Evolutionary conservation across 1,140 invertebrate genomes (phyloP), one percentile per base, ranked within the genome.

Genomic region (Mizuhopecten yessoensis): DNA sequence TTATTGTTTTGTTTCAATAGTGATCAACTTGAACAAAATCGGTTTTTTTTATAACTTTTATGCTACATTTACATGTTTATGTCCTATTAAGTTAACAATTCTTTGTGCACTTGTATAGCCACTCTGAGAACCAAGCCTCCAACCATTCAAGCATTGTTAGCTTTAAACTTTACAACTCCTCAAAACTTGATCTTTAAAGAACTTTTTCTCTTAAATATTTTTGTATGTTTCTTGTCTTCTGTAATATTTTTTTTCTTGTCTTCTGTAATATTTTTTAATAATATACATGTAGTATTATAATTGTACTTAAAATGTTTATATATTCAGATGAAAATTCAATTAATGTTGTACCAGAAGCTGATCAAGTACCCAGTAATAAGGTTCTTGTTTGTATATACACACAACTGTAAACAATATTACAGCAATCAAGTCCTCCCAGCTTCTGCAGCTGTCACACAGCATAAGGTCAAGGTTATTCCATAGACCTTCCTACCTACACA

Each of bases 361-460:
- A n/a, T n/a, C n/a, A n/a, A n/a, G n/a, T n/a, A n/a, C n/a, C n/a
- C n/a, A n/a, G n/a, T n/a, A n/a, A n/a, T 7, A 17, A 45, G 17
- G 42, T 17, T 17, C 42, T 13, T 29, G 57, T 29, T 75, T 29
- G 11, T 75, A 29, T 75, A 29, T 3, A 75, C 11, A 75, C 57
- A 75, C 57, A 75, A 75, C 45, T 57, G 45, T 57, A 57, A 57
- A 57, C 57, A 75, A 75, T 75, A 9, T 75, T 29, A n/a, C 57
- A 75, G 57, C 29, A 75, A 75, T 75, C 29, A 75, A 11, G 45
- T n/a, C 57, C 23, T 75, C 57, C n/a, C 57, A 75, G 57, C 57
- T 75, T 75, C 57, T 29, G 57, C 57, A 75, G 57, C 57, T 75
- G 57, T 75, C 57, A 75, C 57, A 75, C 9, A 75, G 23, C 57